Evolutionary conservation across 2,113 vertebrate genomes (phyloP).

Genomic region (Sorex fumeus): DNA sequence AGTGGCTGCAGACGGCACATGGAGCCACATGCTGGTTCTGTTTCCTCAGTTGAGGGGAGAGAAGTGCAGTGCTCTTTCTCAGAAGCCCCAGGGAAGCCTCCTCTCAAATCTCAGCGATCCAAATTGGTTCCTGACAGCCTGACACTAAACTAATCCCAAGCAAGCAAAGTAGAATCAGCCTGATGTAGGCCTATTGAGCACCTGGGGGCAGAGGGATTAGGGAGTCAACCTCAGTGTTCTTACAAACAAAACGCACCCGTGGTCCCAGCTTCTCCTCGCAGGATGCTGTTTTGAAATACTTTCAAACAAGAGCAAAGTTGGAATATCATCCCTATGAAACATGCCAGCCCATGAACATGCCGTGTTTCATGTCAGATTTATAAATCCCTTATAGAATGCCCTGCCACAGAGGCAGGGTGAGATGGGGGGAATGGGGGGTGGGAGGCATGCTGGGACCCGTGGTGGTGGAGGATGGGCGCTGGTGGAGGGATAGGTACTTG

Average conservation of each 20-base stretch:
- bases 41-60: not conserved
- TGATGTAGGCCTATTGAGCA: not conserved
- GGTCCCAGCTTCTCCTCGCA: not conserved
- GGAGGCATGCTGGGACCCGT: no score
- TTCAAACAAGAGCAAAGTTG: slow-evolving; percentile 42
- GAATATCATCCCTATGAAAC: not conserved
- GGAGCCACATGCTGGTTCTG: not conserved
- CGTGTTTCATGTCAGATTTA: not conserved
- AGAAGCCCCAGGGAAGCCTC: not conserved
- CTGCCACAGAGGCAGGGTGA: no score
- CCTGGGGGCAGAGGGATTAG: not conserved
- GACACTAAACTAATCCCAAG: not conserved
- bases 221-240: not conserved
- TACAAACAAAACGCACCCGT: not conserved
- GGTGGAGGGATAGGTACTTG: no score
- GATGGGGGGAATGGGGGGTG: no score
- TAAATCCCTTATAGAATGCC: not conserved
- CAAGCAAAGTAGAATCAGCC: not conserved
- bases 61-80: not conserved
- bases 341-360: not conserved
- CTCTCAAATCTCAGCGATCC: not conserved
- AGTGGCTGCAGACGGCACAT: not conserved
- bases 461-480: no score
- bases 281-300: not conserved
- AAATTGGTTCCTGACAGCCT: not conserved